Percentiles rank a stretch among this genome's conserved stretches.
Evolutionary conservation across 1,140 invertebrate species (phyloP).

Genomic region (Maniola jurtina): DNA sequence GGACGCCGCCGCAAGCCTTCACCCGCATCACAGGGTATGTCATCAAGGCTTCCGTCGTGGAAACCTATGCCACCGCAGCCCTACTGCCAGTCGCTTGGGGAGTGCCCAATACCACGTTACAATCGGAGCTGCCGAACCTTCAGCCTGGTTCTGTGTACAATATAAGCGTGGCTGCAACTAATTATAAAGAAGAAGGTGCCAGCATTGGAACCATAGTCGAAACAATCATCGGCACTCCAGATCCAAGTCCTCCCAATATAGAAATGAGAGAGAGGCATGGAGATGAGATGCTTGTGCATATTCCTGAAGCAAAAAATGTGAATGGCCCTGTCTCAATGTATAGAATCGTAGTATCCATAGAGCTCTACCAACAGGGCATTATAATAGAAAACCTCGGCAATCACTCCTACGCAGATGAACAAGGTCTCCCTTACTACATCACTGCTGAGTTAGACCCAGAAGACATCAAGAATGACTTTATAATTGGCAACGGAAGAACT

Average conservation of each 20-base stretch:
- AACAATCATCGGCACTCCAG: conserved; percentile 85
- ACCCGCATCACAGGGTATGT: conserved; percentile 71
- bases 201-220: conserved; percentile 77
- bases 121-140: conserved; percentile 80
- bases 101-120: conserved; percentile 71
- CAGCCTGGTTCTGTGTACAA: conserved; percentile 87
- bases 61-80: conserved; percentile 69
- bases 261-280: conserved; percentile 80
- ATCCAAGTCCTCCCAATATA: conserved; percentile 81
- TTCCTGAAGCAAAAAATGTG: conserved; percentile 83
- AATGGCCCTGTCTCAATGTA: conserved; percentile 87
- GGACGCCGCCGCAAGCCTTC: conserved; percentile 71
- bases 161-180: conserved; percentile 83
- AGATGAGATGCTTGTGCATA: conserved; percentile 81
- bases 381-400: conserved; percentile 79
- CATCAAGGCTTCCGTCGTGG: conserved; percentile 66
- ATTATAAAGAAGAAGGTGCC: conserved; percentile 81
- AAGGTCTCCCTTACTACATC: conserved; percentile 87
- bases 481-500: conserved; percentile 86
- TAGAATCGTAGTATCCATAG: conserved; percentile 85
- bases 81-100: conserved; percentile 69
- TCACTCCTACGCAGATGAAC: conserved; percentile 80
- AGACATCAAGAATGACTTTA: conserved; percentile 82
- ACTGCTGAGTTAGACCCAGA: conserved; percentile 85
- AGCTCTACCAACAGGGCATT: conserved; percentile 80